Evolutionary conservation across 2,888 invertebrate genomes (phyloP).

Genomic region (Andrena haemorrhoa): DNA sequence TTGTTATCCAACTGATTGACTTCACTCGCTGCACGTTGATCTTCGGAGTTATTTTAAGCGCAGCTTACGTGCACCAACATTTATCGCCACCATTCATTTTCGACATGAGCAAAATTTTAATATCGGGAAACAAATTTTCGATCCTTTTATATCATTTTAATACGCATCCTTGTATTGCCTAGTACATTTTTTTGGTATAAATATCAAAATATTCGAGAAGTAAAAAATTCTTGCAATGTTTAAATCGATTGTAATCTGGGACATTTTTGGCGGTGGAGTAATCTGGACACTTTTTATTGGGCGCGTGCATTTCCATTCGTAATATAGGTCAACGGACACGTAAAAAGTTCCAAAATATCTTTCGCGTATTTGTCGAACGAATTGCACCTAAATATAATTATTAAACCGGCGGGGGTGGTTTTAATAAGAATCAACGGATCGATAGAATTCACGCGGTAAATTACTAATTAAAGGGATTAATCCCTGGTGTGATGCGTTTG

Average conservation of each 20-base stretch:
- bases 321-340: constrained; percentile 30
- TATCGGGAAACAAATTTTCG: too few species aligned
- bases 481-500: too few species aligned
- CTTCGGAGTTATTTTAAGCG: too few species aligned
- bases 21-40: too few species aligned
- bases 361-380: neutral
- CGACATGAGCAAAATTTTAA: too few species aligned
- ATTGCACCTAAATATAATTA: constrained; percentile 2
- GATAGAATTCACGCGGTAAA: neutral
- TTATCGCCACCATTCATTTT: too few species aligned
- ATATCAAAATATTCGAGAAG: neutral
- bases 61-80: too few species aligned
- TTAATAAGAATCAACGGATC: neutral
- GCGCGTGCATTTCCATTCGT: constrained; percentile 10
- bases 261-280: neutral
- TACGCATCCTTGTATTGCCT: too few species aligned
- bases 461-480: neutral
- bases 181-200: too few species aligned
- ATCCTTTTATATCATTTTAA: too few species aligned
- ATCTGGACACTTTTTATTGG: neutral
- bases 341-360: constrained; percentile 23
- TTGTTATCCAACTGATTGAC: too few species aligned
- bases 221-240: neutral
- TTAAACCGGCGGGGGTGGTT: neutral
- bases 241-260: neutral